A percentile compares a stretch with the other conserved stretches of the same genome.
These are phyloP conservation scores for Eurystomus gularis DNA, from an alignment of 2,113 vertebrate genomes.

Conservation along the genomic window DNA sequence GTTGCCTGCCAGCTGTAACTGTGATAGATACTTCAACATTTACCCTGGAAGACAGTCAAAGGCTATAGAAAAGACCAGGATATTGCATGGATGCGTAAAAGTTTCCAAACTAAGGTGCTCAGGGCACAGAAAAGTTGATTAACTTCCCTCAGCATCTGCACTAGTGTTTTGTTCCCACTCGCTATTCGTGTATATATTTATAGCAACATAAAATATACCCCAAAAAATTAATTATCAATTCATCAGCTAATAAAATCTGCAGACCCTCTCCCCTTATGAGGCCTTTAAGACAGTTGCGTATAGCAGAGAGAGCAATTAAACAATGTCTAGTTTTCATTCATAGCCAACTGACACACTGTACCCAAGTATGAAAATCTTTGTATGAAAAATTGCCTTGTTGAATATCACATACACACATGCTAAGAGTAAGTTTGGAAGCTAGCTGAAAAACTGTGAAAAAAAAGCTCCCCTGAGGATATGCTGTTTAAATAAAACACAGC, in stretches of 20 bases:
- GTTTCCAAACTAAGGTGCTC: not conserved
- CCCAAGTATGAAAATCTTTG: not conserved
- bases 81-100: not conserved
- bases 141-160: accelerated
- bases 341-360: not conserved
- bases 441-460: not conserved
- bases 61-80: not conserved
- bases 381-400: not conserved
- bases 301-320: not conserved
- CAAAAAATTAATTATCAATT: not conserved
- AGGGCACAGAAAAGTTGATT: not conserved
- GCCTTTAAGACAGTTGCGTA: not conserved
- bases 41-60: not conserved
- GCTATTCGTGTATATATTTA: not conserved
- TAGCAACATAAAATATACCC: not conserved
- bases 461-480: not conserved
- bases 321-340: not conserved
- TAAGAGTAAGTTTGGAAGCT: not conserved
- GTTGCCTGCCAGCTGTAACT: not conserved
- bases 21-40: not conserved
- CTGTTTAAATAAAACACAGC: not conserved
- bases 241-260: not conserved
- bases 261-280: not conserved
- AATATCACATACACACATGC: not conserved
- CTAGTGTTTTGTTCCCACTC: not conserved